Percentiles rank a stretch among this genome's conserved stretches.
Evolutionary conservation across 1,140 invertebrate species (phyloP).

Genomic region (Zaprionus capensis): DNA sequence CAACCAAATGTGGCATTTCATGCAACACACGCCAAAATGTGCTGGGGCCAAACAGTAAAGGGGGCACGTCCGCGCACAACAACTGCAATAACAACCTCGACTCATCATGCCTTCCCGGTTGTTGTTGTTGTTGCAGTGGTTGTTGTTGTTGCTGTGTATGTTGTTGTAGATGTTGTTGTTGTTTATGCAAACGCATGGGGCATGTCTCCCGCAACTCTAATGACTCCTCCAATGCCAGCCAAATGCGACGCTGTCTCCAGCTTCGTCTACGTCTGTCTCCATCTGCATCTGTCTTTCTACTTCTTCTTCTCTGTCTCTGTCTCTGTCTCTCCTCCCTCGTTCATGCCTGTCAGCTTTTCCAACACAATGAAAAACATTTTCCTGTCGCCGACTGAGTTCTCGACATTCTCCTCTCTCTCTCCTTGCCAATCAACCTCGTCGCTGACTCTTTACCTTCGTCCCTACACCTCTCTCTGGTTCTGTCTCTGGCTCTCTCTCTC

Average conservation of each 20-base stretch:
- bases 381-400: slow-evolving; percentile 58
- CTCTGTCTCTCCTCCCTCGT: background rate
- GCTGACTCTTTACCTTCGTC: slow-evolving; percentile 20
- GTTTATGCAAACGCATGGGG: slow-evolving; percentile 78
- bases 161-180: slow-evolving; percentile 32
- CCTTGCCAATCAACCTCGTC: slow-evolving; percentile 28
- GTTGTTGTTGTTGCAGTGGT: background rate
- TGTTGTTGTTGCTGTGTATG: slow-evolving; percentile 34
- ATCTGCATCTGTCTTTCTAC: background rate
- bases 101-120: background rate
- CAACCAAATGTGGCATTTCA: slow-evolving; percentile 69
- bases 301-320: slow-evolving; percentile 26
- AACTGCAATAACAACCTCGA: slow-evolving; percentile 26
- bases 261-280: background rate
- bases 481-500: background rate
- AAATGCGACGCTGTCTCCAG: slow-evolving; percentile 19
- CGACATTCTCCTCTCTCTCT: slow-evolving; percentile 23
- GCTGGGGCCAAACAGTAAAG: slow-evolving; percentile 3
- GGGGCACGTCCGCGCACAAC: background rate
- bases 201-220: slow-evolving; percentile 80
- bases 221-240: slow-evolving; percentile 59
- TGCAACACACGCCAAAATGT: slow-evolving; percentile 77
- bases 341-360: slow-evolving; percentile 60
- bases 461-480: background rate
- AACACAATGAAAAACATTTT: slow-evolving; percentile 80